Base-by-base conservation (phyloP, 2,888 invertebrate genomes). In the Cecidostiba fungosa region DNA sequence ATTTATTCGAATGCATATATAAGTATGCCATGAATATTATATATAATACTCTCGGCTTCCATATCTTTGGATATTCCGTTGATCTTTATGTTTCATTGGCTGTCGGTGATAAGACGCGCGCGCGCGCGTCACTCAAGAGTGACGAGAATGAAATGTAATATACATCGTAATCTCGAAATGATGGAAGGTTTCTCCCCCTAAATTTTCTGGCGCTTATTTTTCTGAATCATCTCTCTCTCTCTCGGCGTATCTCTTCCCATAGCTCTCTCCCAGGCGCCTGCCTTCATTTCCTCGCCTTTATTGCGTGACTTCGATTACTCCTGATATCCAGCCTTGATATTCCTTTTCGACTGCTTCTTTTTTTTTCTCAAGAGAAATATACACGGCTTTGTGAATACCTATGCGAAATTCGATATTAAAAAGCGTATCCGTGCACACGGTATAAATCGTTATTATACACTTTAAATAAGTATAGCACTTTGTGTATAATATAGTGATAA, bases 161-260 rank as follows among this genome's bases (percentile, higher is more conserved):
- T 59, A 78, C 82, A 85, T 87, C 50, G 79, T 84, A 86, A 85
- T 74, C 81, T 77, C 59, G 10, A 69, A 72, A 16, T 3, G 59
- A 78, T 32, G 77, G 69, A 81, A 66, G 50, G 70, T 79, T 70
- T 32, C 16, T 77, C 62, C 77, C 77, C 79, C 50, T 72, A 80
- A 80, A 80, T 72, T 80, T 80, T 70, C 72, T 54, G 70, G 54
- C 47, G 66, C 43, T 77, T 78, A 54, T 74, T 74, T 74, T 79
- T 36, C 74, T 32, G 77, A 66, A 74, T 77, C 72, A 77, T 82
- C 62, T 82, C 50, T 77, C 43, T 78, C n/a, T n/a, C n/a, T n/a
- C 47, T 77, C 39, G 29, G 29, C 59, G 77, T 84, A 77, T 59
- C 78, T 76, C 32, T 50, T 23, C 72, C 72, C 66, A 66, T 74